Base-by-base conservation (phyloP, 2,888 invertebrate genomes). In the Monoplex corrugatus region DNA sequence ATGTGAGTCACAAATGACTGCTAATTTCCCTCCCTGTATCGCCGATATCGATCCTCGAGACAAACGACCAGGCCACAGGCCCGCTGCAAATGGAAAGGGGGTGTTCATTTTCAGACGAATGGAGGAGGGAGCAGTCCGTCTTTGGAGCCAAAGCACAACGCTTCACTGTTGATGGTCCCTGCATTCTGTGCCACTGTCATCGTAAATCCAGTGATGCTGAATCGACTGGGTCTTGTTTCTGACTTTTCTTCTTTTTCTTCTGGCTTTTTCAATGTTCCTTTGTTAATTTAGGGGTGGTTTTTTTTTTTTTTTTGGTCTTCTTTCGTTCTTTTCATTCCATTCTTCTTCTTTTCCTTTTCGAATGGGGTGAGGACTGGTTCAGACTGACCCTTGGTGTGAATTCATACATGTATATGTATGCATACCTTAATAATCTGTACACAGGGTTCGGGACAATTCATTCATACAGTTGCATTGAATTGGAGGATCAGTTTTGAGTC, bases 51-150 rank as follows among this genome's bases (percentile, higher is more conserved):
- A 80, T 32, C 40, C 43, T 19, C 19, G 50, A 45, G 35, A 35
- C 16, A 50, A 84, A 57, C 44, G 50, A 84, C 35, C 84, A 35
- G 50, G 57, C n/a, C 57, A 13, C 44, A 35, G 8, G 84, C 8
- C 84, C 50, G 84, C 45, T 44, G 84, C 84, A 84, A 84, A 84
- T 84, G 84, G 84, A 84, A 84, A 84, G 84, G 57, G 50, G 38
- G 84, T 84, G 84, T 84, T 84, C 16, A 44, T 23, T 84, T 84
- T 45, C 84, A 57, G 84, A 84, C 32, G 57, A 84, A 84, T 84
- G 84, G 84, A 35, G 32, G 50, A 23, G 84, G 28, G 50, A 57
- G 57, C 8, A n/a, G 28, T 10, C 57, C 10, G 57, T 57, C 19
- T 57, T 57, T 57, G 57, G 19, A 57, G 28, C 57, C 16, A 57